A percentile compares a stretch with the other conserved stretches of the same genome.
Conservation (phyloP, 2,888 invertebrate species). For the Blastobasis lacticolella region DNA sequence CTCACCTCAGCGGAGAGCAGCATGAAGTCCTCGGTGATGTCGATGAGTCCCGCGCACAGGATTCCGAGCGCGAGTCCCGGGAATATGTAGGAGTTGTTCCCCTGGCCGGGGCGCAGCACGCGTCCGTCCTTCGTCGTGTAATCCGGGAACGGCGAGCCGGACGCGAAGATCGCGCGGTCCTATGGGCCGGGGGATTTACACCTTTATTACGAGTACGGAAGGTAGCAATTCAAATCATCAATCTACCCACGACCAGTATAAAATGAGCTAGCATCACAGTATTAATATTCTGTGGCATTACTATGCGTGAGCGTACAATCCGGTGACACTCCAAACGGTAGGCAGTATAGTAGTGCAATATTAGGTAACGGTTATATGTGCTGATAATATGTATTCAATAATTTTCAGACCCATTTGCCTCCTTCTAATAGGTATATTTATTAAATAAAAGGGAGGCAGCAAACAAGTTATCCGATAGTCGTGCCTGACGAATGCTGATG, state of each 20-base stretch:
- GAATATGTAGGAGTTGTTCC: slow-evolving; percentile 98
- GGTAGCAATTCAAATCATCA: not conserved
- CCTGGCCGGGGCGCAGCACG: slow-evolving; percentile 93
- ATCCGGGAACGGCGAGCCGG: slow-evolving; percentile 96
- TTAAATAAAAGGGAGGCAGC: no score
- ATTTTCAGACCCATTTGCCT: no score
- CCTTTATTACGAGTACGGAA: not conserved
- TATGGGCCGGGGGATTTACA: slow-evolving; percentile 38
- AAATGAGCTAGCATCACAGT: not conserved
- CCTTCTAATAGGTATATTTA: no score
- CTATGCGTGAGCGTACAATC: no score
- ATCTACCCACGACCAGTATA: not conserved
- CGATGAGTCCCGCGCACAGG: slow-evolving; percentile 89
- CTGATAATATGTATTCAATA: no score
- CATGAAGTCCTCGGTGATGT: slow-evolving; percentile 94
- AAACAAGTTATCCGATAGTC: no score
- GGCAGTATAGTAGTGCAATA: no score
- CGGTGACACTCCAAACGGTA: no score
- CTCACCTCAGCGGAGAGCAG: slow-evolving; percentile 89
- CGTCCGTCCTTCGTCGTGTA: slow-evolving; percentile 85
- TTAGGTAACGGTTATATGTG: no score
- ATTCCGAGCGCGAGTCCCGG: slow-evolving; percentile 96
- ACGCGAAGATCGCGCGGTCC: slow-evolving; percentile 95
- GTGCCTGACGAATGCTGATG: no score
- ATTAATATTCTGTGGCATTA: no score